Conservation (phyloP, 2,888 invertebrate genomes). For the Scrobipalpa atriplicella region DNA sequence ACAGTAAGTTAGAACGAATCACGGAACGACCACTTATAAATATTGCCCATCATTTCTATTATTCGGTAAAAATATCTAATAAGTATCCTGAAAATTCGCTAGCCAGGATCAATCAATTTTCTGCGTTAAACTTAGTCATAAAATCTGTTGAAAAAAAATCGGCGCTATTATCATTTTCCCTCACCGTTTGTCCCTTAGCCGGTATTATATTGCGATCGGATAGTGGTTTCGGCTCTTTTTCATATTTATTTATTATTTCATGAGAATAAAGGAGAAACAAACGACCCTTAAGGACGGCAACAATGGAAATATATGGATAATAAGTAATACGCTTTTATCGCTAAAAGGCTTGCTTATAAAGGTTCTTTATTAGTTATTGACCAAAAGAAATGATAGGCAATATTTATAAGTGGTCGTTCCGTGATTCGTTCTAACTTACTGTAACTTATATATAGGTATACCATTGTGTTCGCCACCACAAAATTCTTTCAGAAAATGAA, state of each 20-base stretch:
- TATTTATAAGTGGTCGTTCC: constrained; percentile 13
- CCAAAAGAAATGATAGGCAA: constrained; percentile 15
- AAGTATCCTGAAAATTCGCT: too few species aligned
- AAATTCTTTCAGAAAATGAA: too few species aligned
- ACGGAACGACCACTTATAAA: constrained; percentile 12
- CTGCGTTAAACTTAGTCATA: too few species aligned
- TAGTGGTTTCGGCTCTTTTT: constrained; percentile 25
- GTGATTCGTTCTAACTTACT: too few species aligned
- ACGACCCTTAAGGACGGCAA: constrained; percentile 13
- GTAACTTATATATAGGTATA: too few species aligned
- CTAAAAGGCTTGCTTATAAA: constrained; percentile 18
- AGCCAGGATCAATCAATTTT: too few species aligned
- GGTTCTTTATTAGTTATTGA: constrained; percentile 20
- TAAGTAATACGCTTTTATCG: constrained; percentile 25
- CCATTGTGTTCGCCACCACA: too few species aligned
- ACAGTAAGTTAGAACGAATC: too few species aligned
- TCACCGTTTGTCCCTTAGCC: constrained; percentile 17
- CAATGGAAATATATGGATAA: constrained; percentile 27
- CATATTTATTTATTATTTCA: constrained; percentile 15
- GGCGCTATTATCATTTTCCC: background rate
- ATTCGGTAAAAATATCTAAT: constrained; percentile 19
- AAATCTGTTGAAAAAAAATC: background rate
- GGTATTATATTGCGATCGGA: constrained; percentile 21
- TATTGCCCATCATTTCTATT: constrained; percentile 11
- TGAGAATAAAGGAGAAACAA: constrained; percentile 15